These are phyloP conservation scores for Agrochola lota DNA, from an alignment of 2,888 invertebrate species.

Conservation along the genomic window DNA sequence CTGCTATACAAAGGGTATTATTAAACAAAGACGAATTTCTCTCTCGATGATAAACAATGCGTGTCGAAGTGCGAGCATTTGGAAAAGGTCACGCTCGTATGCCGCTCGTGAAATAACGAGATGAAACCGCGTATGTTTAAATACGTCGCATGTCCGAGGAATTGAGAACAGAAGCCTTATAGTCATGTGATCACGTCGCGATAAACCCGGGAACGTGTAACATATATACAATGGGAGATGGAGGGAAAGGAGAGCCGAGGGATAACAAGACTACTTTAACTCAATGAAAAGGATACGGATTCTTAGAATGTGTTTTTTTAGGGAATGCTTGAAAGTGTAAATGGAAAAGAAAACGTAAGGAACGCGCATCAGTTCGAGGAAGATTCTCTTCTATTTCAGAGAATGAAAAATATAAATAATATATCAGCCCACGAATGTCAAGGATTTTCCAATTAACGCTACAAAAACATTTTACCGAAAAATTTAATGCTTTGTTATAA, in stretches of 20 bases:
- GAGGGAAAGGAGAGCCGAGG: slow-evolving; percentile 11
- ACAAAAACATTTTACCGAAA: background rate
- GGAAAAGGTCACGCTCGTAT: slow-evolving; percentile 31
- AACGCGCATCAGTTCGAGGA: background rate
- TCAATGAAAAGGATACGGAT: slow-evolving; percentile 35
- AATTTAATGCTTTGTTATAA: background rate
- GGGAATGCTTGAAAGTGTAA: background rate
- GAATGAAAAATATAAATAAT: background rate
- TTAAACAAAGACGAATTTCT: slow-evolving; percentile 8
- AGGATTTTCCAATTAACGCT: background rate
- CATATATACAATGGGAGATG: slow-evolving; percentile 42
- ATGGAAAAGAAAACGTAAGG: background rate
- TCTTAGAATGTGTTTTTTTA: slow-evolving; percentile 18
- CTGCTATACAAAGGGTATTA: background rate
- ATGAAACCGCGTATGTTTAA: slow-evolving; percentile 20
- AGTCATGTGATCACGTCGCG: slow-evolving; percentile 27
- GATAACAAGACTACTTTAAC: slow-evolving; percentile 49
- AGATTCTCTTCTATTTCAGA: slow-evolving; percentile 1
- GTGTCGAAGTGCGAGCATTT: slow-evolving; percentile 31
- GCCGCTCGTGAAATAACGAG: slow-evolving; percentile 29
- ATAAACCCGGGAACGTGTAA: slow-evolving; percentile 28
- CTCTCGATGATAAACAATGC: slow-evolving; percentile 5
- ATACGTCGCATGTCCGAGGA: slow-evolving; percentile 7
- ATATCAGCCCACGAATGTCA: background rate
- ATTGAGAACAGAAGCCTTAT: slow-evolving; percentile 33